Evolutionary conservation across 1,140 invertebrate genomes (phyloP).

Genomic region (Drosophila mayri): DNA sequence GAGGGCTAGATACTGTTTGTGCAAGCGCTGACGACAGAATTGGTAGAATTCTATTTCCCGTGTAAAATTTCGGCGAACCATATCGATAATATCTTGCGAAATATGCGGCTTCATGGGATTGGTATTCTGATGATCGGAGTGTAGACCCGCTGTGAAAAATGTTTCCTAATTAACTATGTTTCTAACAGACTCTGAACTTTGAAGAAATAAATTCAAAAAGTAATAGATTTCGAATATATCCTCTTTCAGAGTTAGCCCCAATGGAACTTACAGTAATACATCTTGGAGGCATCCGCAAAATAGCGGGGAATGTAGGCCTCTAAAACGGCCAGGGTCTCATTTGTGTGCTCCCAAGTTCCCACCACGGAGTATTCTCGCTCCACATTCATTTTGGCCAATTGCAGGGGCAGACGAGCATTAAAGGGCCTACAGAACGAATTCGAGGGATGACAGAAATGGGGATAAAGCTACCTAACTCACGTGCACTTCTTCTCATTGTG

Average conservation of each 20-base stretch:
- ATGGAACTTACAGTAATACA: slow-evolving; percentile 91
- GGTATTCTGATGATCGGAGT: slow-evolving; percentile 45
- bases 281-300: slow-evolving; percentile 90
- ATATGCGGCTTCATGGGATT: slow-evolving; percentile 90
- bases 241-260: no score
- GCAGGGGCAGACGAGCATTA: slow-evolving; percentile 91
- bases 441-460: background rate
- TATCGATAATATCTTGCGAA: slow-evolving; percentile 92
- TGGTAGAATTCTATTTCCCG: slow-evolving; percentile 96
- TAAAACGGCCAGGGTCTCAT: slow-evolving; percentile 92
- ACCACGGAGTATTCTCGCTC: slow-evolving; percentile 94
- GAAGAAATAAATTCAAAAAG: background rate
- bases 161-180: background rate
- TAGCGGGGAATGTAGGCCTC: slow-evolving; percentile 94
- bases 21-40: slow-evolving; percentile 93
- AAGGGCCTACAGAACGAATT: slow-evolving; percentile 89
- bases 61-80: slow-evolving; percentile 94
- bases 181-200: background rate
- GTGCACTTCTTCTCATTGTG: slow-evolving; percentile 87
- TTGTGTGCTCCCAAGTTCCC: slow-evolving; percentile 94
- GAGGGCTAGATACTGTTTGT: slow-evolving; percentile 90
- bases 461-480: slow-evolving; percentile 59
- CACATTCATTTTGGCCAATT: slow-evolving; percentile 92
- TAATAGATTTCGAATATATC: background rate
- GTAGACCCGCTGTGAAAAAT: slow-evolving; percentile 86